Percentiles rank a stretch among this genome's conserved stretches.
These are phyloP conservation scores for Drosophila leontia DNA, from an alignment of 1,140 invertebrate genomes.

Conservation along the genomic window DNA sequence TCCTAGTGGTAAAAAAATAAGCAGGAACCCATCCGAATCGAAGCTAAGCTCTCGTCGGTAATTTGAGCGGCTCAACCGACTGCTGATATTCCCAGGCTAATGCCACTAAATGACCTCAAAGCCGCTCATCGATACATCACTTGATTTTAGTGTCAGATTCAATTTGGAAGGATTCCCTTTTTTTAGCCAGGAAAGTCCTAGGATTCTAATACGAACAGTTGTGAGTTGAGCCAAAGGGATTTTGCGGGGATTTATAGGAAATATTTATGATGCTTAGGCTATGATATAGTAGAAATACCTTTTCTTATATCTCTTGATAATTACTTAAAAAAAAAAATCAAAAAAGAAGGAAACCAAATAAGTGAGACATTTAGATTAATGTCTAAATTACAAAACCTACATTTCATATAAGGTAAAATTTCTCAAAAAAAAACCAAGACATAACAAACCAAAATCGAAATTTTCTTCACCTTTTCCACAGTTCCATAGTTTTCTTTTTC, in stretches of 20 bases:
- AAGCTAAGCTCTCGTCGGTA: conserved; percentile 51
- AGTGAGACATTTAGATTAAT: conserved; percentile 60
- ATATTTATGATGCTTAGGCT: not conserved
- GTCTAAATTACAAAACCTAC: conserved; percentile 67
- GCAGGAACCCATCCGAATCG: conserved; percentile 25
- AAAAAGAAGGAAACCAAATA: conserved; percentile 18
- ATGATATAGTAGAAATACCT: not conserved
- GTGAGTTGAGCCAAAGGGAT: conserved; percentile 4
- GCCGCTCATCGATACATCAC: conserved; percentile 74
- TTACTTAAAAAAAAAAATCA: conserved; percentile 23
- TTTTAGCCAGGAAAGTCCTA: conserved; percentile 12
- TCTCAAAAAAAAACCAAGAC: conserved; percentile 6
- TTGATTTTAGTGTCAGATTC: conserved; percentile 70
- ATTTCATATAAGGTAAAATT: conserved; percentile 33
- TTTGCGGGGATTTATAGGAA: not conserved
- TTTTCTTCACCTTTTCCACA: conserved; percentile 17
- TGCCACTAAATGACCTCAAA: conserved; percentile 72
- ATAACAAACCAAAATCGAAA: conserved; percentile 32
- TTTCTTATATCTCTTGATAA: not conserved
- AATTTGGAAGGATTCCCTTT: conserved; percentile 57
- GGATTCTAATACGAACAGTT: conserved; percentile 13
- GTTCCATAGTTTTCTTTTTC: not conserved
- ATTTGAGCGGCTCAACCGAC: conserved; percentile 67
- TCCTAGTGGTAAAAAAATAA: conserved; percentile 25
- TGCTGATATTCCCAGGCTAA: conserved; percentile 59